Conservation (phyloP, 2,888 invertebrate species). For the Pollenia labialis region DNA sequence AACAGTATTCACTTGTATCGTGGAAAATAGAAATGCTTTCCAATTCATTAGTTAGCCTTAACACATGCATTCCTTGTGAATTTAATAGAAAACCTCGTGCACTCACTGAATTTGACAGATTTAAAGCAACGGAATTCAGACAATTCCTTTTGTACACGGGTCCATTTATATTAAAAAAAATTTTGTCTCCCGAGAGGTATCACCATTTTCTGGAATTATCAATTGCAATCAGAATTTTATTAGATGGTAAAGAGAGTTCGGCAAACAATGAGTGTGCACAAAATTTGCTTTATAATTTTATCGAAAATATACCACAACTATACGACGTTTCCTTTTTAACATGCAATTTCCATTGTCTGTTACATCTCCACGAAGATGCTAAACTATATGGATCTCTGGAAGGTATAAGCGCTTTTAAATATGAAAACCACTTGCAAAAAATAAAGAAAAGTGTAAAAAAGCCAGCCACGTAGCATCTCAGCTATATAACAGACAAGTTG, state of each 20-base stretch:
- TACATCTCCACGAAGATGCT: constrained; percentile 2
- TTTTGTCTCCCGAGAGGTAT: background rate
- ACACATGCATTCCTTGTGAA: too few species aligned
- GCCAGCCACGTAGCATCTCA: background rate
- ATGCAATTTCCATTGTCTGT: background rate
- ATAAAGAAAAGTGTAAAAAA: constrained; percentile 9
- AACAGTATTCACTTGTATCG: too few species aligned
- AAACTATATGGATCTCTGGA: constrained; percentile 6
- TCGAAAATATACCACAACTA: background rate
- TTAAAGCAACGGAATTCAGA: background rate
- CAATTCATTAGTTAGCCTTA: too few species aligned
- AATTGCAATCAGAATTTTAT: background rate
- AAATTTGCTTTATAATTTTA: background rate
- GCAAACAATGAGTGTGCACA: background rate
- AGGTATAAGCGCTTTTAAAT: background rate
- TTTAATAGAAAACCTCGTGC: too few species aligned
- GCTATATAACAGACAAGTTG: background rate
- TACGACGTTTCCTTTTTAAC: background rate
- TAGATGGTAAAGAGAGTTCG: background rate
- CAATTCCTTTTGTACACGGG: background rate
- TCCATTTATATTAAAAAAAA: background rate
- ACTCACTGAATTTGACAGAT: too few species aligned
- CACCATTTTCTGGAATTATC: background rate
- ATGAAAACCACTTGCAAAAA: background rate
- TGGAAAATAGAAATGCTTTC: too few species aligned